A percentile compares a stretch with the other conserved stretches of the same genome.
Evolutionary conservation across 2,888 invertebrate genomes (phyloP).

Genomic region (Limnephilus rhombicus): DNA sequence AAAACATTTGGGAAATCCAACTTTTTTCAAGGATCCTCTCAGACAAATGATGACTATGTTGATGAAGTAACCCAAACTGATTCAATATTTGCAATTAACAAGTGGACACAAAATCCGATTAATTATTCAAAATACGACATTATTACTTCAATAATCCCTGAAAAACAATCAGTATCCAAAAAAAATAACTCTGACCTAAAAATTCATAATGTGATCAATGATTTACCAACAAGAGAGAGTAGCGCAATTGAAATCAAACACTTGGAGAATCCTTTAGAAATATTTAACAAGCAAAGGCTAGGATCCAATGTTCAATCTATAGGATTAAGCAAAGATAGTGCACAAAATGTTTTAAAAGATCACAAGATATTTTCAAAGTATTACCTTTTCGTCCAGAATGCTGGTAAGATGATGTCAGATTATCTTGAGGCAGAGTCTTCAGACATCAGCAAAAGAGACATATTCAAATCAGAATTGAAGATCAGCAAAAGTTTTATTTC

Average conservation of each 20-base stretch:
- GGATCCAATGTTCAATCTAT: constrained; percentile 48
- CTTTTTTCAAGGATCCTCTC: constrained; percentile 72
- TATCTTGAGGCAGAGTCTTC: constrained; percentile 38
- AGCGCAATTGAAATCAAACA: constrained; percentile 67
- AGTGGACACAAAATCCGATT: constrained; percentile 75
- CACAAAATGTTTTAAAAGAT: constrained; percentile 43
- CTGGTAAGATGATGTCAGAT: constrained; percentile 54
- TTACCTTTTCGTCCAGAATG: constrained; percentile 54
- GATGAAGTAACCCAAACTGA: constrained; percentile 74
- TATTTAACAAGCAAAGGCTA: constrained; percentile 58
- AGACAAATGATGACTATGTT: constrained; percentile 75
- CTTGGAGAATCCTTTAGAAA: constrained; percentile 68
- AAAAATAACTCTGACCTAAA: background rate
- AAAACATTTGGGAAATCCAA: constrained; percentile 74
- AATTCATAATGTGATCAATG: no score
- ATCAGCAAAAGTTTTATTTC: constrained; percentile 72
- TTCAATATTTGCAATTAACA: constrained; percentile 69
- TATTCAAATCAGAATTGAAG: constrained; percentile 69
- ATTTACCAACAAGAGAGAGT: background rate
- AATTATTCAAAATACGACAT: constrained; percentile 72
- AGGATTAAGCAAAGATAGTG: constrained; percentile 34
- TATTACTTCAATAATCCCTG: constrained; percentile 68
- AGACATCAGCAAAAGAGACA: constrained; percentile 20
- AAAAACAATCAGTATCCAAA: constrained; percentile 65
- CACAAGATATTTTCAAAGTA: constrained; percentile 49